phyloP scores from a whole-genome alignment of 2,797 vertebrate genomes.

The Darevskia nairensis region DNA sequence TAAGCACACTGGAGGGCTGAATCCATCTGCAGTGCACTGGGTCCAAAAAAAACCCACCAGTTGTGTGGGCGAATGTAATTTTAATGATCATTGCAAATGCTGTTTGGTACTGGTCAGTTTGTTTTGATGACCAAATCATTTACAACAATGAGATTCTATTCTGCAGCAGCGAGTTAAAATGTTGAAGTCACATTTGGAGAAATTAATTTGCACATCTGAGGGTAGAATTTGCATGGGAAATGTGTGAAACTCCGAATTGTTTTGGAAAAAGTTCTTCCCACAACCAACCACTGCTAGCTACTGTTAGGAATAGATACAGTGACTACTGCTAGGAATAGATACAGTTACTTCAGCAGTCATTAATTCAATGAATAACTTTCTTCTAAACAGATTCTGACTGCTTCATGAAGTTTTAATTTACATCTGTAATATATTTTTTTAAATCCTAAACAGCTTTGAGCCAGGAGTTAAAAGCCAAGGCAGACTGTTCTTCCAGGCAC shows the following conservation, averaged over 20 bases:
- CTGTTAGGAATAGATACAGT: slow-evolving; percentile 2
- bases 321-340: not conserved
- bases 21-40: no score
- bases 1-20: no score
- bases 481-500: not conserved
- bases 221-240: slow-evolving; percentile 16
- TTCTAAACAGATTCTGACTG: slow-evolving; percentile 18
- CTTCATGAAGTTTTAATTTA: slow-evolving; percentile 48
- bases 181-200: slow-evolving; percentile 5
- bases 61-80: not conserved
- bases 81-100: not conserved
- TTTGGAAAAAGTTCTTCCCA: slow-evolving; percentile 21
- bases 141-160: not conserved
- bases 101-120: not conserved
- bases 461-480: slow-evolving; percentile 34
- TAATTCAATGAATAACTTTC: slow-evolving; percentile 48
- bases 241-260: not conserved
- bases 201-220: slow-evolving; percentile 39
- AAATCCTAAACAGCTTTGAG: slow-evolving; percentile 29
- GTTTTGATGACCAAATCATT: not conserved
- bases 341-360: slow-evolving; percentile 6
- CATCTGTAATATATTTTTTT: slow-evolving; percentile 23
- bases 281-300: not conserved
- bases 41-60: not conserved
- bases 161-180: not conserved